Base-by-base conservation (phyloP, 2,888 invertebrate species). In the Itoplectis maculator region DNA sequence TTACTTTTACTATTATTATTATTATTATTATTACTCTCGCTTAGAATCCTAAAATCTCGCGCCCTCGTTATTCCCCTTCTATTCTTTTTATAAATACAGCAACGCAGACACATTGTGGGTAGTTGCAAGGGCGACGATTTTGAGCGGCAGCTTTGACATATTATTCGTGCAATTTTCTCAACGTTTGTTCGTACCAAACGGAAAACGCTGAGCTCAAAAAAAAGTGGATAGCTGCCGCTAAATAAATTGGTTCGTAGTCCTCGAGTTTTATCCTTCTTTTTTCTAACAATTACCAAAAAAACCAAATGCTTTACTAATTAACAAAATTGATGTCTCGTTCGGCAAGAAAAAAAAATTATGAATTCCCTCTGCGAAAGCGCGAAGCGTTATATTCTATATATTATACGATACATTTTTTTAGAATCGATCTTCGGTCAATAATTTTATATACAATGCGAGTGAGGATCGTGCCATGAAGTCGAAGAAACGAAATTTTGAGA, bases 381-480 rank as follows among this genome's bases (percentile, higher is more conserved):
- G 29, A 29, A 66, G 29, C 47, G 56, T 74, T 74, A 42, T 75
- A 61, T 84, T 65, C 40, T 45, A 74, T 61, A 79, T 69, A 56
- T 69, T 56, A 69, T 74, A 40, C 45, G 11, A 47, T 69, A 80
- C 68, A 42, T 76, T 81, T 61, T 79, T 84, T 79, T 80, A 77
- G 40, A 75, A 84, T 79, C 80, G 82, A 61, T 82, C 79, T 51
- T 66, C 70, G 74, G 82, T 79, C 75, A 76, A 84, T 87, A 81
- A 70, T 84, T 84, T 83, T 84, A 74, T 84, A 76, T 78, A 54
- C 72, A 63, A 29, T 29, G 35, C 61, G 75, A 70, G 23, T 7
- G 29, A 66, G 75, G 15, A 18, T 37, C 37, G 59, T 61, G 78
- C 78, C 78, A 82, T 82, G 63, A 70, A 15, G 75, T 70, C 45